These are phyloP conservation scores for Macropus fuliginosus DNA, from an alignment of 2,797 vertebrate species.

Conservation along the genomic window DNA sequence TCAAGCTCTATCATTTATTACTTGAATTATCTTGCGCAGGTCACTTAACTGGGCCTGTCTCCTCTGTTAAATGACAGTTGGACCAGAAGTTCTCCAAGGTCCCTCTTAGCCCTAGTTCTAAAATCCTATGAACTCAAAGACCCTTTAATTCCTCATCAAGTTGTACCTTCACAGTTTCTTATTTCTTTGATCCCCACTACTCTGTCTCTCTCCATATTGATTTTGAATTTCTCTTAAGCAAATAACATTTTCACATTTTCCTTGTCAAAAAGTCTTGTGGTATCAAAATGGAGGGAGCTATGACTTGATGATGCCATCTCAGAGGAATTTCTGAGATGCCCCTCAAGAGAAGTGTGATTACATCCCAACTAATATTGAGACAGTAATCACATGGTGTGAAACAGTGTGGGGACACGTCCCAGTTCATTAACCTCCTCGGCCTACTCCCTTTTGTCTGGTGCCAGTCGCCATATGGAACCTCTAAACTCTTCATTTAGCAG, in stretches of 20 bases:
- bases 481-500: slow-evolving; percentile 85
- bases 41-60: background rate
- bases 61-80: background rate
- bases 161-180: background rate
- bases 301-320: slow-evolving; percentile 34
- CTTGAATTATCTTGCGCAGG: background rate
- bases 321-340: slow-evolving; percentile 84
- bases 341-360: slow-evolving; percentile 81
- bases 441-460: slow-evolving; percentile 87
- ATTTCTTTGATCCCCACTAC: background rate
- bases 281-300: slow-evolving; percentile 65
- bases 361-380: slow-evolving; percentile 84
- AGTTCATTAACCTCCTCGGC: slow-evolving; percentile 85
- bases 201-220: background rate
- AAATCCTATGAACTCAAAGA: background rate
- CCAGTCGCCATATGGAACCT: slow-evolving; percentile 91
- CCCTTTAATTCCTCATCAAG: background rate
- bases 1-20: background rate
- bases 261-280: slow-evolving; percentile 40
- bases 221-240: slow-evolving; percentile 23
- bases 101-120: background rate
- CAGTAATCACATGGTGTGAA: slow-evolving; percentile 84
- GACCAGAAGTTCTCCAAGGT: background rate
- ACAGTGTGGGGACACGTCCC: slow-evolving; percentile 84
- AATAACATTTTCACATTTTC: slow-evolving; percentile 63